phyloP scores from a whole-genome alignment of 1,140 invertebrate genomes.

The Cotesia chilonis region DNA sequence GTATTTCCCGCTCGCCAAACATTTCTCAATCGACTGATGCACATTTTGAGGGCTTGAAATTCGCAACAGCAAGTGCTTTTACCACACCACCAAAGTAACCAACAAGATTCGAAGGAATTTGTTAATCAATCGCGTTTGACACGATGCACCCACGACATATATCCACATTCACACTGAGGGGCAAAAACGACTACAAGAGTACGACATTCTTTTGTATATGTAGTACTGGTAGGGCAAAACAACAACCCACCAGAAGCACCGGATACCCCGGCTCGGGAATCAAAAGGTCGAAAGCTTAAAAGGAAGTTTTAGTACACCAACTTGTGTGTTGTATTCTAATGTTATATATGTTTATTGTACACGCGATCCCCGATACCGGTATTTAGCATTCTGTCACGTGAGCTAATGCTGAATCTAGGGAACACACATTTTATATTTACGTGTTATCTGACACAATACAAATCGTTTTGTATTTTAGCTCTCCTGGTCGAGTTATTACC shows the following conservation, averaged over 20 bases:
- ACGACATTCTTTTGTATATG: neutral
- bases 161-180: neutral
- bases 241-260: neutral
- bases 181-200: conserved; percentile 3
- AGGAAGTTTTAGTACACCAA: neutral
- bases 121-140: conserved; percentile 30
- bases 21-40: neutral
- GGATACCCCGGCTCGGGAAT: too few species aligned
- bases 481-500: too few species aligned
- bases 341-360: conserved; percentile 23
- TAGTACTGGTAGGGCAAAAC: neutral
- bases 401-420: too few species aligned
- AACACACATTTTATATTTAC: too few species aligned
- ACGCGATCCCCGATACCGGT: conserved; percentile 32
- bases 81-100: conserved; percentile 8
- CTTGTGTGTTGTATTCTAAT: conserved; percentile 1
- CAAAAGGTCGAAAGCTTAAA: neutral
- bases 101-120: neutral
- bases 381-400: too few species aligned
- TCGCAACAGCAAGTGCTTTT: conserved; percentile 11
- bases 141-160: conserved; percentile 8
- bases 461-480: too few species aligned
- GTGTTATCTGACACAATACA: too few species aligned
- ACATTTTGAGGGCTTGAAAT: conserved; percentile 11
- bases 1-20: neutral